Evolutionary conservation across 2,113 vertebrate genomes (phyloP).

Genomic region (Rhinopithecus roxellana): DNA sequence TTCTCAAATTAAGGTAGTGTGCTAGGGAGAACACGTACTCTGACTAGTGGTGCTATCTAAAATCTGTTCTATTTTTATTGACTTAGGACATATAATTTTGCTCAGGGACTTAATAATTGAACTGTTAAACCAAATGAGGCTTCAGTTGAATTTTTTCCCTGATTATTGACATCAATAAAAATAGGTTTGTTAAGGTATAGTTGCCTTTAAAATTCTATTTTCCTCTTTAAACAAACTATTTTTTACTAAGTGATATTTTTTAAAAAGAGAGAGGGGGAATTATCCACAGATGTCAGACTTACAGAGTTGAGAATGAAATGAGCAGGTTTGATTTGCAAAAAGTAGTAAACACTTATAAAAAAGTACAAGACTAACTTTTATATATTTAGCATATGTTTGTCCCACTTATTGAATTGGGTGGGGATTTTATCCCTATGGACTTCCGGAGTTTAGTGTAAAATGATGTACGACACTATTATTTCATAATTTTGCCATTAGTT

Average conservation of each 20-base stretch:
- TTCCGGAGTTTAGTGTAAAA: neutral
- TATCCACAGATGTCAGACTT: neutral
- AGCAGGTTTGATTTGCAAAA: neutral
- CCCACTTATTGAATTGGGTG: neutral
- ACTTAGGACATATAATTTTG: neutral
- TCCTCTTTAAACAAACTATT: neutral
- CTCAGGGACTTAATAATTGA: neutral
- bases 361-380: neutral
- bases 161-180: neutral
- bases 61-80: neutral
- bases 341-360: neutral
- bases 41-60: neutral
- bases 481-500: neutral
- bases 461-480: neutral
- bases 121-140: neutral
- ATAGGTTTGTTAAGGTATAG: neutral
- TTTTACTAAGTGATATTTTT: neutral
- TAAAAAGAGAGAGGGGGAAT: neutral
- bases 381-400: neutral
- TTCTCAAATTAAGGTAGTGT: neutral
- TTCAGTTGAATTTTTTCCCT: neutral
- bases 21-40: neutral
- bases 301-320: neutral
- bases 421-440: neutral
- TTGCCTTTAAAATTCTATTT: neutral